A percentile compares a stretch with the other conserved stretches of the same genome.
Evolutionary conservation across 2,113 vertebrate genomes (phyloP).

Genomic region (Rhynchomys soricoides): DNA sequence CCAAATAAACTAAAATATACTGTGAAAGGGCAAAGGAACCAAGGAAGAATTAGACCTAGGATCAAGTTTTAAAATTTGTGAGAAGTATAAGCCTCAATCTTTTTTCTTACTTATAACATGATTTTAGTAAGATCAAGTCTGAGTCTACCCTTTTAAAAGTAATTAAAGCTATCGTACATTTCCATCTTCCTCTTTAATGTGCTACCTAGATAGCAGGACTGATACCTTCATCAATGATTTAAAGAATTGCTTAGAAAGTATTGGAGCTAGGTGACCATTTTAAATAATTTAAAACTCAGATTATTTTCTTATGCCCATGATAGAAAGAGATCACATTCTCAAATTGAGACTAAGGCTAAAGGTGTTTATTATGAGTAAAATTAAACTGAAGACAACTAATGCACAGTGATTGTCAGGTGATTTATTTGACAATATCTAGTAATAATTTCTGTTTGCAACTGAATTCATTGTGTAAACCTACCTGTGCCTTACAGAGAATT

Average conservation of each 20-base stretch:
- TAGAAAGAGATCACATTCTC: conserved; percentile 18
- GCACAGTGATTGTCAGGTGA: conserved; percentile 43
- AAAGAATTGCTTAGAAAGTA: conserved; percentile 64
- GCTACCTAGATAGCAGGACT: background rate
- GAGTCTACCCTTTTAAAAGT: conserved; percentile 55
- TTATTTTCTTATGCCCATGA: background rate
- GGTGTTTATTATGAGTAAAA: conserved; percentile 49
- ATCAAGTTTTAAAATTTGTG: conserved; percentile 20
- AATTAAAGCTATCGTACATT: conserved; percentile 66
- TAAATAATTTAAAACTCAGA: conserved; percentile 73
- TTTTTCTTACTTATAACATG: conserved; percentile 8
- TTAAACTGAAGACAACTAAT: background rate
- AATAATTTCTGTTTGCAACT: conserved; percentile 63
- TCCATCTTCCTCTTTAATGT: conserved; percentile 51
- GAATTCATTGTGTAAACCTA: conserved; percentile 54
- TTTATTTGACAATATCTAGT: conserved; percentile 43
- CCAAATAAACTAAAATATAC: background rate
- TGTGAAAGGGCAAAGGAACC: background rate
- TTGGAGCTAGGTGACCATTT: conserved; percentile 58
- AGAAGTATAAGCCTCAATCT: background rate
- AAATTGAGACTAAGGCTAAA: background rate
- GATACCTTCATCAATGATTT: conserved; percentile 71
- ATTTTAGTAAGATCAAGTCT: conserved; percentile 54
- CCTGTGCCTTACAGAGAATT: background rate
- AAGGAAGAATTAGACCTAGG: background rate